Evolutionary conservation across 92 coral and sea anemone species (phyloP), one percentile per base, ranked within the genome.

Genomic region (Porites divaricata): DNA sequence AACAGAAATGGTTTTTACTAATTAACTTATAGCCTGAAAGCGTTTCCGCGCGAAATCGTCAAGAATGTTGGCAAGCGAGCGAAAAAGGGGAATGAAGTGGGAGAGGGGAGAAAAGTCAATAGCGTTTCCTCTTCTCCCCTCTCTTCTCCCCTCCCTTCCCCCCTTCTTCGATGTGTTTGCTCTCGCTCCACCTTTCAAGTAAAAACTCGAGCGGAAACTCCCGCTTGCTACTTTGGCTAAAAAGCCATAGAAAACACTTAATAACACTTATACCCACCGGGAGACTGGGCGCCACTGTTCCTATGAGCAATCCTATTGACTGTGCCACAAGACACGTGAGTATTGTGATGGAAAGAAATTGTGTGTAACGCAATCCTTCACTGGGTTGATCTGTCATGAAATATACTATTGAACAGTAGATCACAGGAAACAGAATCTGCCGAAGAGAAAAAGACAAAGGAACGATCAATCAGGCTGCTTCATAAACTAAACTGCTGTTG

Each of bases 241-340:
- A 35, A 35, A 35, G 4, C 19, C 28, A 8, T 6, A 13, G 0
- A 16, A 8, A 16, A 15, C 12, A 0, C 17, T 61, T 1, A 16
- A 1, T 13, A 11, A 66, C 24, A 6, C 70, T 22, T n/a, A 25
- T 56, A 85, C 96, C 71, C 81, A 95, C 98, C 95, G 98, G 97
- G 70, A 97, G 95, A 95, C 98, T 97, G 87, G 99, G 99, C 26
- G 99, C 99, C 50, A 97, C 97, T 62, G 99, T 95, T 4, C 99
- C 99, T 70, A 97, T 97, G 26, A 97, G 90, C 70, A 96, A 82
- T 2, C 99, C 99, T 75, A 96, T 96, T 21, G 99, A 96, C 86
- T 96, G 99, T 9, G 99, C 99, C 26, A 96, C 99, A 5, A 96
- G 92, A 78, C 99, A 96, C 23, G 99, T 96, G n/a, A 96, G 88